phyloP scores from a whole-genome alignment of 2,113 vertebrate genomes.

The Perccottus glenii region DNA sequence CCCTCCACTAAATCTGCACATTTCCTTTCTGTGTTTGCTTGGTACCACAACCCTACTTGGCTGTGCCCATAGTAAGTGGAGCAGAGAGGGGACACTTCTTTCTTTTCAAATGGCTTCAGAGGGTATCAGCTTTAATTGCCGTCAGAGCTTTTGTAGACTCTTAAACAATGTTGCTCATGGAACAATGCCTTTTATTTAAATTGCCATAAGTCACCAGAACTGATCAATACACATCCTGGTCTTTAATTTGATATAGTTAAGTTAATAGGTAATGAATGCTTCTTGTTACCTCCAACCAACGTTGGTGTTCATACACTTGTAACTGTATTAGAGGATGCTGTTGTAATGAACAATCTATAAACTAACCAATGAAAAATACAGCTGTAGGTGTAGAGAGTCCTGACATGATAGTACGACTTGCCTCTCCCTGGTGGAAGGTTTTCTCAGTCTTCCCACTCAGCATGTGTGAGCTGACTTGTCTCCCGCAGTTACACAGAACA shows the following conservation, averaged over 20 bases:
- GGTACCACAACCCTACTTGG: constrained; percentile 41
- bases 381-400: constrained; percentile 28
- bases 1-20: constrained; percentile 31
- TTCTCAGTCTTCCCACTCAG: constrained; percentile 50
- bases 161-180: not conserved
- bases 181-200: not conserved
- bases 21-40: constrained; percentile 44
- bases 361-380: not conserved
- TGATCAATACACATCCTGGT: not conserved
- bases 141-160: constrained; percentile 18
- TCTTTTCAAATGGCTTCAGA: constrained; percentile 8
- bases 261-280: no score
- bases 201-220: not conserved
- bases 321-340: not conserved
- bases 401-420: constrained; percentile 29
- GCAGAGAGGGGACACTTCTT: constrained; percentile 35
- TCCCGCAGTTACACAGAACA: constrained; percentile 12
- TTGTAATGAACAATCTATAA: not conserved
- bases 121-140: constrained; percentile 26
- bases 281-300: no score
- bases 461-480: constrained; percentile 37
- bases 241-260: no score
- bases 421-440: constrained; percentile 40
- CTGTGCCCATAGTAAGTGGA: constrained; percentile 38
- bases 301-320: no score